Evolutionary conservation across 2,113 vertebrate species (phyloP), one percentile per base, ranked within the genome.

Genomic region (Gulo gulo): DNA sequence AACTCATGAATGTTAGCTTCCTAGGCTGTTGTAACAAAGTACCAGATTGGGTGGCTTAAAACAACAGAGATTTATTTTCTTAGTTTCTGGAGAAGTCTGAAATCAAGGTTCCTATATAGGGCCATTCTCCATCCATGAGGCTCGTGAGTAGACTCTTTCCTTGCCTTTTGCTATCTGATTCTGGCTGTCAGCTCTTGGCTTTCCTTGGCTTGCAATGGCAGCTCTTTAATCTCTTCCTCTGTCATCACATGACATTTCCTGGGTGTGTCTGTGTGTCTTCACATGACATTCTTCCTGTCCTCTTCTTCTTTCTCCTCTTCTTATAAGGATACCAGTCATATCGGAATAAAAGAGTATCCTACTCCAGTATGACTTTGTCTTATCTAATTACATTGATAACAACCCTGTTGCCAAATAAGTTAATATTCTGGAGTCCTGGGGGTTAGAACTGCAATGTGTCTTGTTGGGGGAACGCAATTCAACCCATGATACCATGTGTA

Each of bases 171-270:
- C 1, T 12, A 12, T 65, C 14, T 16, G 7, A 1, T 24, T 15
- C 52, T 39, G 31, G 12, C 45, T 83, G 5, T 42, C 4, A 39
- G 0, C 3, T 20, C 0, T 45, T 2, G 15, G 16, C 10, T 8
- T 9, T 39, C 13, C 21, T 52, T 61, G 57, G n/a, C 21, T 52
- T 45, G 1, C 45, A 61, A 11, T 12, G 13, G 5, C 14, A 69
- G 9, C 4, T 16, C 31, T 39, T 34, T 2, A 57, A 4, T 69
- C 5, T 57, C 45, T 88, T 24, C 11, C 21, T 76, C 7, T 34
- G 5, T 18, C 55, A 42, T 89, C 78, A 26, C 39, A 52, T 50
- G 39, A 24, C 1, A 18, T 71, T 94, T 87, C 13, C 13, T 13
- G 3, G 9, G 14, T 71, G 42, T 65, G 69, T 76, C 61, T 45